Evolutionary conservation across 2,888 invertebrate species (phyloP), one percentile per base, ranked within the genome.

Genomic region (Lasioglossum malachurum): DNA sequence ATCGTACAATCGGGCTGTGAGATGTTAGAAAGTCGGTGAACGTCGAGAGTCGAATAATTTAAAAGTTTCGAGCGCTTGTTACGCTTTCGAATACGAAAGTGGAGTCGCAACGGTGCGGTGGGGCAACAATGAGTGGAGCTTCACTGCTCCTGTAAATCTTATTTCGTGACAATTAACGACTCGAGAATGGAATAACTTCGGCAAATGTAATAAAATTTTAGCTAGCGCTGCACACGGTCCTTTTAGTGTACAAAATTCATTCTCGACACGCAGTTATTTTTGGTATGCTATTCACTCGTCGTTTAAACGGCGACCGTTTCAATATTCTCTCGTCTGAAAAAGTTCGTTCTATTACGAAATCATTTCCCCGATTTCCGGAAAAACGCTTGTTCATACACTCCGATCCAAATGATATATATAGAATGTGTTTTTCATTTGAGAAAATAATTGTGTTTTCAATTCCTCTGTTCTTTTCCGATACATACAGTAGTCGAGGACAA

Each of bases 141-240:
- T 64, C 23, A 49, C 19, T 49, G 44, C 27, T 16, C 44, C 60
- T 49, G 73, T 89, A 88, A 89, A 90, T 85, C 87, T 88, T 86
- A 88, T 87, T 90, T 72, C 87, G 76, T 75, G 75, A 78, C 80
- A 82, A 88, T 88, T 89, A 89, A 83, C 38, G 60, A 49, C 57
- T 72, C 44, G n/a, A 44, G 27, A 10, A 60, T 35, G 53, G 71
- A 78, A 78, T 82, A 88, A 88, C 83, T 84, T 84, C 31, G 44
- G n/a, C 60, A 78, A 82, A 80, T 23, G 53, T 73, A 86, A 86
- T 78, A 83, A 84, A 83, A 78, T 38, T 69, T 44, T 38, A 23
- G 19, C 60, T n/a, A 16, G 38, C 23, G 27, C 23, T 38, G 41
- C 72, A 19, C 41, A 31, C 38, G 31, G 64, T 41, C 23, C 60